phyloP scores from a whole-genome alignment of 2,797 vertebrate genomes.

The Potorous gilbertii region DNA sequence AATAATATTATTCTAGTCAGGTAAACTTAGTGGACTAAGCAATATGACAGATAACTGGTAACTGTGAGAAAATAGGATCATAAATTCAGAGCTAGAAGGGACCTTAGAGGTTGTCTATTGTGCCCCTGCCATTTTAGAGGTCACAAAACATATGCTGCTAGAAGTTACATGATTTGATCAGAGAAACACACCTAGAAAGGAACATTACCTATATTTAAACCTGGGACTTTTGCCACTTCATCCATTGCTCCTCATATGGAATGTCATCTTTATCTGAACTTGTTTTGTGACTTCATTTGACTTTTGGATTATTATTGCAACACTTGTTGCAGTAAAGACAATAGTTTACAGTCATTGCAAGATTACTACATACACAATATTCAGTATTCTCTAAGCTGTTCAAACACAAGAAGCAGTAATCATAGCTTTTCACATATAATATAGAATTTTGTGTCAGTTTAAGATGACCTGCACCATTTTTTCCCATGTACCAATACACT shows the following conservation, averaged over 20 bases:
- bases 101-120: background rate
- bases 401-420: background rate
- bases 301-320: background rate
- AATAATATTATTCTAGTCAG: background rate
- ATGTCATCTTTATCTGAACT: background rate
- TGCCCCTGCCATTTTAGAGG: background rate
- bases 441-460: background rate
- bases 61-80: background rate
- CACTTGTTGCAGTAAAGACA: background rate
- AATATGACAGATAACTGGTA: background rate
- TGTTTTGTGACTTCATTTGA: background rate
- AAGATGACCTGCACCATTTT: background rate
- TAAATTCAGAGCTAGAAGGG: background rate
- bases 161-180: background rate
- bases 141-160: background rate
- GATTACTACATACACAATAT: background rate
- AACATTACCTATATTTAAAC: background rate
- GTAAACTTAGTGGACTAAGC: background rate
- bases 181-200: background rate
- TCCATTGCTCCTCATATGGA: background rate
- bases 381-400: background rate
- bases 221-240: background rate
- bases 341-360: background rate
- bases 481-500: background rate
- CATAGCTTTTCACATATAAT: constrained; percentile 35